Percentiles rank a stretch among this genome's conserved stretches.
phyloP scores from a whole-genome alignment of 2,797 vertebrate species.

The Malacoraja senta region DNA sequence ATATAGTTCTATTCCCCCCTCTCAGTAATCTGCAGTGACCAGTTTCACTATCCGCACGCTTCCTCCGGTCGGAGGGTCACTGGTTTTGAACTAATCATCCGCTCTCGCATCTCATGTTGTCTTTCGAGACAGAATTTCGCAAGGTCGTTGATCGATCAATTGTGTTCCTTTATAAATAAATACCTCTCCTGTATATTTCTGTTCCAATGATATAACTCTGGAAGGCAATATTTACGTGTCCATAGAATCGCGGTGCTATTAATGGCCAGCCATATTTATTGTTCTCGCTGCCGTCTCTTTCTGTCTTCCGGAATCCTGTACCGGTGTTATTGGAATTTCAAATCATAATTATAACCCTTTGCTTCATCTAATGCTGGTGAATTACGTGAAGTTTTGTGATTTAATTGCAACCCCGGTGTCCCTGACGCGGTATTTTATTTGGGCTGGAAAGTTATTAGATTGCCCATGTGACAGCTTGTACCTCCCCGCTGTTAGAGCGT shows the following conservation, averaged over 20 bases:
- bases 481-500: background rate
- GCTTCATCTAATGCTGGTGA: background rate
- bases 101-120: background rate
- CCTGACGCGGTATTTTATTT: background rate
- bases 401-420: background rate
- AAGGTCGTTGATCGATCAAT: background rate
- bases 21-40: background rate
- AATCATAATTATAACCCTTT: background rate
- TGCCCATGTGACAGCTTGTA: background rate
- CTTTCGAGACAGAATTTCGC: background rate
- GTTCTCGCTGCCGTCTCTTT: background rate
- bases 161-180: background rate
- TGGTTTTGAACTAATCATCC: background rate
- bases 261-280: background rate
- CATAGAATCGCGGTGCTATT: background rate
- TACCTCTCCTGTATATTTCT: background rate
- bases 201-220: background rate
- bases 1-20: background rate
- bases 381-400: background rate
- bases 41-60: background rate
- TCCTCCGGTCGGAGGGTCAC: background rate
- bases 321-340: background rate
- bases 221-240: background rate
- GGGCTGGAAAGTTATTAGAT: background rate
- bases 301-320: background rate